A percentile compares a stretch with the other conserved stretches of the same genome.
These are phyloP conservation scores for Bellardia bayeri DNA, from an alignment of 2,888 invertebrate species.

Conservation along the genomic window DNA sequence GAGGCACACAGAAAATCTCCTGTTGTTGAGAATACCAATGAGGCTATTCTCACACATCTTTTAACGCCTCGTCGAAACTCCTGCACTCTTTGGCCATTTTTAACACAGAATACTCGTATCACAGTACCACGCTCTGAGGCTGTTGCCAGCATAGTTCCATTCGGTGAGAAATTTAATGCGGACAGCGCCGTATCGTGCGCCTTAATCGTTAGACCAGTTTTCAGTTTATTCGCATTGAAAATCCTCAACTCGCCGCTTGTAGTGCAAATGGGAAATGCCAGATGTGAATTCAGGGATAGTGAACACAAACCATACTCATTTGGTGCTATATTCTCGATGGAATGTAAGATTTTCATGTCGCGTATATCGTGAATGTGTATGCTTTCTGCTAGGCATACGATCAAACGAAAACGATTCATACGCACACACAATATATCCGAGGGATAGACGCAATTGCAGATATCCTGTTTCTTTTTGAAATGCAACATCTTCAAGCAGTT, in stretches of 20 bases:
- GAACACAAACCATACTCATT: conserved; percentile 83
- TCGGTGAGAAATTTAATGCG: conserved; percentile 83
- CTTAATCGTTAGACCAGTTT: conserved; percentile 80
- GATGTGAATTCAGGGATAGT: conserved; percentile 82
- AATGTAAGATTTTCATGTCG: conserved; percentile 84
- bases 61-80: conserved; percentile 84
- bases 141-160: conserved; percentile 82
- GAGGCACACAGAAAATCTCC: conserved; percentile 83
- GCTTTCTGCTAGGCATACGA: conserved; percentile 82
- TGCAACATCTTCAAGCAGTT: conserved; percentile 84
- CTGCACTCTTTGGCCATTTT: conserved; percentile 83
- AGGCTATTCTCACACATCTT: conserved; percentile 83
- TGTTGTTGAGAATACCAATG: conserved; percentile 81
- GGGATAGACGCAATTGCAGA: conserved; percentile 84
- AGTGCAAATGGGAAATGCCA: conserved; percentile 83
- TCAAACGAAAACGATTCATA: conserved; percentile 83
- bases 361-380: conserved; percentile 84
- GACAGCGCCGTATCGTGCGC: conserved; percentile 83
- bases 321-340: conserved; percentile 82
- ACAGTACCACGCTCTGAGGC: conserved; percentile 84
- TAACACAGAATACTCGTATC: conserved; percentile 84
- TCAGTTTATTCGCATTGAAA: conserved; percentile 82
- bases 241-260: conserved; percentile 82
- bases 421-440: conserved; percentile 83
- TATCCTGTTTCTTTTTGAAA: conserved; percentile 84